Percentiles rank a stretch among this genome's conserved stretches.
Evolutionary conservation across 2,113 vertebrate species (phyloP).

Genomic region (Podarcis cretensis): DNA sequence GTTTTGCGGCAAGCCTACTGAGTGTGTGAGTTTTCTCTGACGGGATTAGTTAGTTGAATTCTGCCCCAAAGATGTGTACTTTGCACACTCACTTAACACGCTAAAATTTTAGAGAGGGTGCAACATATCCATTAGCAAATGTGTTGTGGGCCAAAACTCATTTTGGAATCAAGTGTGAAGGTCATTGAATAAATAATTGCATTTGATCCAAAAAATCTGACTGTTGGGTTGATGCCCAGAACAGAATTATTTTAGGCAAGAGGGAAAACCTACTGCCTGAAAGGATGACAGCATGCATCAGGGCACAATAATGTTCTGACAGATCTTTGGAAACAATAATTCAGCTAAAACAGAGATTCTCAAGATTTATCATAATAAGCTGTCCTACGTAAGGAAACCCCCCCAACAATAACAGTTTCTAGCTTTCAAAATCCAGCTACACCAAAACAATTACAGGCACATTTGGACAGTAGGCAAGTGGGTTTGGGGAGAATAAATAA

Average conservation of each 20-base stretch:
- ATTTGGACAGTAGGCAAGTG: too few species aligned
- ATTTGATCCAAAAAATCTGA: constrained; percentile 22
- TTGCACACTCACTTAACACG: background rate
- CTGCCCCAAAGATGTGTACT: background rate
- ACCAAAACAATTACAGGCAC: background rate
- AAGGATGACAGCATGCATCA: constrained; percentile 21
- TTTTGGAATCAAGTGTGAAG: constrained; percentile 15
- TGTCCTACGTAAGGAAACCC: background rate
- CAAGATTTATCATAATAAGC: background rate
- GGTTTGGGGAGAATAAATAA: background rate
- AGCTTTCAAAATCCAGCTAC: background rate
- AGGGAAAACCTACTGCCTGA: constrained; percentile 7
- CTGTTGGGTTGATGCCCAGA: constrained; percentile 16
- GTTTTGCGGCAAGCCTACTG: background rate
- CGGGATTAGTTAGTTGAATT: background rate
- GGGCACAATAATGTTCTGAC: constrained; percentile 10
- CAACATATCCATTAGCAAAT: background rate
- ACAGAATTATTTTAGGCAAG: constrained; percentile 31
- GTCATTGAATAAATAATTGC: constrained; percentile 14
- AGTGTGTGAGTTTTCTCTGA: background rate
- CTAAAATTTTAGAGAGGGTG: background rate
- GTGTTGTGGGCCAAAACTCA: background rate
- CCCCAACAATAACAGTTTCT: background rate
- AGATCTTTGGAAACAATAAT: constrained; percentile 19
- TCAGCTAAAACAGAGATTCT: constrained; percentile 10